phyloP scores from a whole-genome alignment of 2,113 vertebrate genomes.

The Australoheros scitulus region DNA sequence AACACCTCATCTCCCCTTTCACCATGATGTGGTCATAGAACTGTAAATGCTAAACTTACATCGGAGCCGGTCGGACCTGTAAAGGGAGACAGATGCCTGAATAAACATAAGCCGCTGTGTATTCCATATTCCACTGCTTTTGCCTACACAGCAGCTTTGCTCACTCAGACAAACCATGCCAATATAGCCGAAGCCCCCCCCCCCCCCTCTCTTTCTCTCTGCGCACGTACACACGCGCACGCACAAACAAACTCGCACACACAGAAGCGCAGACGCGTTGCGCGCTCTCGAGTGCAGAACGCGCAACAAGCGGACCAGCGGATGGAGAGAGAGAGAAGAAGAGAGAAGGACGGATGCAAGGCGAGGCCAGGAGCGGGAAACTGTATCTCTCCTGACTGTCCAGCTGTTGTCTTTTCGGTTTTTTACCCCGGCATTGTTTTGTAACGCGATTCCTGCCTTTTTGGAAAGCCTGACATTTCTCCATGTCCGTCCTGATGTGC shows the following conservation, averaged over 20 bases:
- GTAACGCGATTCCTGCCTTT: neutral
- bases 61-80: conserved; percentile 14
- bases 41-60: conserved; percentile 4
- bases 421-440: neutral
- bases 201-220: neutral
- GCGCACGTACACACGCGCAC: conserved; percentile 30
- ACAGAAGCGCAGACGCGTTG: conserved; percentile 33
- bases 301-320: conserved; percentile 75
- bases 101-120: conserved; percentile 32
- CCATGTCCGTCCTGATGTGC: conserved; percentile 57
- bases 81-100: conserved; percentile 15
- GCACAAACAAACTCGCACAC: conserved; percentile 2
- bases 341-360: conserved; percentile 67
- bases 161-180: conserved; percentile 64
- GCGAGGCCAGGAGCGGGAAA: conserved; percentile 71
- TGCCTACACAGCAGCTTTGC: conserved; percentile 64
- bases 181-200: conserved; percentile 44
- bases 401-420: conserved; percentile 41
- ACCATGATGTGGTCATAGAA: neutral
- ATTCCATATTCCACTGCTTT: conserved; percentile 30
- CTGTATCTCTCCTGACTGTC: conserved; percentile 31
- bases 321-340: conserved; percentile 50
- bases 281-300: conserved; percentile 70
- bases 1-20: conserved; percentile 21
- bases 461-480: neutral